phyloP scores from a whole-genome alignment of 2,888 invertebrate genomes.

The Polydrusus tereticollis region DNA sequence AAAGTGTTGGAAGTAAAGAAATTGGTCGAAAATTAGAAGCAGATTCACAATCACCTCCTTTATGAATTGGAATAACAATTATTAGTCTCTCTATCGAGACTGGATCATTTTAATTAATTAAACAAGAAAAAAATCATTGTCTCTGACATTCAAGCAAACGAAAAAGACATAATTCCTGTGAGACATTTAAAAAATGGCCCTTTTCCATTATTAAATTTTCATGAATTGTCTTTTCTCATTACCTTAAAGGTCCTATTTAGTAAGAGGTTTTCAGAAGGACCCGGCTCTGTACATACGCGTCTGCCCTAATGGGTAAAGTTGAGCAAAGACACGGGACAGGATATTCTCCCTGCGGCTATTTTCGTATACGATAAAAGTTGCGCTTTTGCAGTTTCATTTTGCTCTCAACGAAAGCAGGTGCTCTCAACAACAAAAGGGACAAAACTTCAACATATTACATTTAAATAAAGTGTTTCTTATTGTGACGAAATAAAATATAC shows the following conservation, averaged over 20 bases:
- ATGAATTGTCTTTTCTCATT: neutral
- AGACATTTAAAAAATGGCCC: too few relatives aligned
- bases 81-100: too few relatives aligned
- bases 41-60: too few relatives aligned
- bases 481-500: constrained; percentile 22
- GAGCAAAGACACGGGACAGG: constrained; percentile 63
- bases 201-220: too few relatives aligned
- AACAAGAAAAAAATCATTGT: too few relatives aligned
- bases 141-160: too few relatives aligned
- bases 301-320: constrained; percentile 66
- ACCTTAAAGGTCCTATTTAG: neutral
- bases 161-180: too few relatives aligned
- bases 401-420: constrained; percentile 42
- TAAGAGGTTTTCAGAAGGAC: neutral
- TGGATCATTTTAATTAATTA: too few relatives aligned
- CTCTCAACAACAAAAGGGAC: constrained; percentile 38
- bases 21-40: too few relatives aligned
- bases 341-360: constrained; percentile 65
- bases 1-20: too few relatives aligned
- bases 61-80: too few relatives aligned
- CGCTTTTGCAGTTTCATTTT: constrained; percentile 48
- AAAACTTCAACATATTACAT: constrained; percentile 40
- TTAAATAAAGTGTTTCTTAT: constrained; percentile 43
- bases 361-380: constrained; percentile 54
- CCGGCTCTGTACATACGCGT: constrained; percentile 40